These are phyloP conservation scores for Chascanopsetta lugubris DNA, from an alignment of 2,113 vertebrate species.

Conservation along the genomic window DNA sequence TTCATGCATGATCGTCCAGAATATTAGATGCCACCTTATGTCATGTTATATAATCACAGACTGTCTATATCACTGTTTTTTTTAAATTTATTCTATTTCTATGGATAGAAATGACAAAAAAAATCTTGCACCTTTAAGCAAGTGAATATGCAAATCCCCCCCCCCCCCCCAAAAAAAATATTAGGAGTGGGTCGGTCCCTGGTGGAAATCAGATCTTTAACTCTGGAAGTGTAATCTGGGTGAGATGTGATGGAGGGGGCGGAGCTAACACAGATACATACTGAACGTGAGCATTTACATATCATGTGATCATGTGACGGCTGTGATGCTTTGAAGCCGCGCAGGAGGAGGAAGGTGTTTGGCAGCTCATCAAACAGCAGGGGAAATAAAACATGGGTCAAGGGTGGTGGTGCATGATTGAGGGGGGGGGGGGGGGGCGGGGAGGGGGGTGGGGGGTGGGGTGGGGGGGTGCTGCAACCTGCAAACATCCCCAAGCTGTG, in stretches of 20 bases:
- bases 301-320: neutral
- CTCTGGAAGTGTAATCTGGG: constrained; percentile 8
- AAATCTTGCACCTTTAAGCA: no score
- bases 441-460: constrained; percentile 18
- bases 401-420: constrained; percentile 37
- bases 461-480: constrained; percentile 32
- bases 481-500: constrained; percentile 49
- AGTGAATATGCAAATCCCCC: no score
- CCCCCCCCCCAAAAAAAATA: no score
- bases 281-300: constrained; percentile 23
- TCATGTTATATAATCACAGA: no score
- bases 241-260: neutral
- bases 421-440: constrained; percentile 10
- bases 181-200: neutral
- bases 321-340: constrained; percentile 22
- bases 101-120: no score
- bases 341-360: neutral
- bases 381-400: constrained; percentile 39
- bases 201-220: constrained; percentile 20
- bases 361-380: constrained; percentile 54
- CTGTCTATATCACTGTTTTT: no score
- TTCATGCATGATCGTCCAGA: no score
- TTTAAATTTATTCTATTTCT: no score
- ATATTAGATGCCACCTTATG: no score
- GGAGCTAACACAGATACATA: neutral